Percentiles rank a stretch among this genome's conserved stretches.
These are phyloP conservation scores for Steinernema carpocapsae DNA, from an alignment of 2,888 invertebrate species.

Conservation along the genomic window DNA sequence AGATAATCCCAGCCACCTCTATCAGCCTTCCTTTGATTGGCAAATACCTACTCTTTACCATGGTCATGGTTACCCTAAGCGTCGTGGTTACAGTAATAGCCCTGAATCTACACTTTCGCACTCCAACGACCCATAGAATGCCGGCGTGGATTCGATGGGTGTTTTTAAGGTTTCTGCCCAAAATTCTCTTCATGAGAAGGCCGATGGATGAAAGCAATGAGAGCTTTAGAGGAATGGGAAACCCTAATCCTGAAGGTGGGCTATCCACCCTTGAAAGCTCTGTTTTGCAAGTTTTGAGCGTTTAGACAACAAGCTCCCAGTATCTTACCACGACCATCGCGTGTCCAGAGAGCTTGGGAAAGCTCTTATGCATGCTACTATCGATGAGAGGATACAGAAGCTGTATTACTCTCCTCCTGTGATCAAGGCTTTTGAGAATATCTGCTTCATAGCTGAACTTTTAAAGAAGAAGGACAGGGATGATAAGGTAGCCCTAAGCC, in stretches of 20 bases:
- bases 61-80: slow-evolving; percentile 88
- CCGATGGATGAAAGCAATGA: slow-evolving; percentile 73
- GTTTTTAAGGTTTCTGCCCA: slow-evolving; percentile 87
- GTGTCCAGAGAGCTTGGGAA: slow-evolving; percentile 42
- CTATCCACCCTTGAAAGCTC: background rate
- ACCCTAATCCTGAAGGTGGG: slow-evolving; percentile 73
- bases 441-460: slow-evolving; percentile 94
- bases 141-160: slow-evolving; percentile 77
- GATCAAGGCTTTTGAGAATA: slow-evolving; percentile 85
- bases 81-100: slow-evolving; percentile 73
- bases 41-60: slow-evolving; percentile 87
- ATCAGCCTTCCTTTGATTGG: slow-evolving; percentile 76
- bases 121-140: slow-evolving; percentile 90
- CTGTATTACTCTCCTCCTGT: slow-evolving; percentile 59
- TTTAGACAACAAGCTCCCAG: no score
- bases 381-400: slow-evolving; percentile 70
- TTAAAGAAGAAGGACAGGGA: slow-evolving; percentile 87
- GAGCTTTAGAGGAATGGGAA: slow-evolving; percentile 44
- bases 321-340: slow-evolving; percentile 41
- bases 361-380: slow-evolving; percentile 69
- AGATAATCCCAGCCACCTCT: slow-evolving; percentile 97
- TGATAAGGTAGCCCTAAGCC: slow-evolving; percentile 73
- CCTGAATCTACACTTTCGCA: slow-evolving; percentile 87
- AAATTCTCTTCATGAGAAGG: slow-evolving; percentile 79
- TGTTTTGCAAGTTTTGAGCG: background rate